Conservation (phyloP, 2,113 vertebrate species). For the Apistogramma diplotaenia region DNA sequence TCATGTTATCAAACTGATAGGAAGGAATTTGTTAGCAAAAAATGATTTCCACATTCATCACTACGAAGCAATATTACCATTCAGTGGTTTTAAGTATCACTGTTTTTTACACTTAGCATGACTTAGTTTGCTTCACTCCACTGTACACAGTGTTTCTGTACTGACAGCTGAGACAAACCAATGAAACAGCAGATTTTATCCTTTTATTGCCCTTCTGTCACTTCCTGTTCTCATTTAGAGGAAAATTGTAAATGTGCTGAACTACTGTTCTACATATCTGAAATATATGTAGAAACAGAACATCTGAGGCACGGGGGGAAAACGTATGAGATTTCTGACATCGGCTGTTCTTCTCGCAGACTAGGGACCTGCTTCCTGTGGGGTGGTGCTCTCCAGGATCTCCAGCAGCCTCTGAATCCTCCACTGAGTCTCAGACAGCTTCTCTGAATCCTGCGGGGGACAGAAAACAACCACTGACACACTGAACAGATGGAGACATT, state of each 20-base stretch:
- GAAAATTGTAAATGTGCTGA: not conserved
- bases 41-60: not conserved
- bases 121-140: no score
- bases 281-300: not conserved
- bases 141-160: no score
- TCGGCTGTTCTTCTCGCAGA: not conserved
- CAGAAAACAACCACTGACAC: not conserved
- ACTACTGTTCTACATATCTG: not conserved
- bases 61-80: not conserved
- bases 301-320: not conserved
- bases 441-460: slow-evolving; percentile 5
- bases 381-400: slow-evolving; percentile 57
- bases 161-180: not conserved
- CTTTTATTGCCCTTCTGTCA: not conserved
- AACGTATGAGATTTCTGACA: no score
- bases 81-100: not conserved
- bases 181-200: not conserved
- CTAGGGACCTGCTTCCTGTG: not conserved
- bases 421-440: not conserved
- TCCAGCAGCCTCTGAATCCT: slow-evolving; percentile 71
- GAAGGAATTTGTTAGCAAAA: not conserved
- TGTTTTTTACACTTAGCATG: not conserved
- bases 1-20: not conserved
- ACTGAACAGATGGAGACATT: not conserved
- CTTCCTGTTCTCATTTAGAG: not conserved